Evolutionary conservation across 1,140 invertebrate species (phyloP).

Genomic region (Solen grandis): DNA sequence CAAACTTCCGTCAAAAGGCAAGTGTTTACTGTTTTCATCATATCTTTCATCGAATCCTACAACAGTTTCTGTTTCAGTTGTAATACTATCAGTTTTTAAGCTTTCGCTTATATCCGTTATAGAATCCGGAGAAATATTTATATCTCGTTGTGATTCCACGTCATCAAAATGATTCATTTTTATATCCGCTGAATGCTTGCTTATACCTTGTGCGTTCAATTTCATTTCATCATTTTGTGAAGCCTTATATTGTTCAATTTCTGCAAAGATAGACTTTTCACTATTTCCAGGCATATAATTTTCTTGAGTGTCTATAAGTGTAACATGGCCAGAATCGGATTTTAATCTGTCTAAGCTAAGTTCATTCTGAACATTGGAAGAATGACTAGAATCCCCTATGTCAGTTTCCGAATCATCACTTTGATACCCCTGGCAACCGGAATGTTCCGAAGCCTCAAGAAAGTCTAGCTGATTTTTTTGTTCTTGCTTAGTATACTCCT

Average conservation of each 20-base stretch:
- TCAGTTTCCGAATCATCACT: no score
- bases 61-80: slow-evolving; percentile 13
- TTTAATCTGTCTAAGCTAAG: no score
- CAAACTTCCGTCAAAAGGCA: neutral
- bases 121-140: slow-evolving; percentile 34
- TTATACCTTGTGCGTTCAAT: no score
- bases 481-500: neutral
- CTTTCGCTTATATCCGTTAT: slow-evolving; percentile 49
- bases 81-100: slow-evolving; percentile 31
- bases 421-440: no score
- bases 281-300: neutral
- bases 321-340: no score
- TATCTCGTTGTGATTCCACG: no score
- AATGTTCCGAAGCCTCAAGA: no score
- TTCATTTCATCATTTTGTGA: neutral
- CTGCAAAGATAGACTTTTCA: neutral
- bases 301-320: neutral
- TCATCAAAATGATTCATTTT: no score
- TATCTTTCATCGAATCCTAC: neutral
- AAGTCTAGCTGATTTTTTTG: no score
- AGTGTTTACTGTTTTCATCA: neutral
- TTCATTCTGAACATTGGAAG: no score
- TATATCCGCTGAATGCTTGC: no score
- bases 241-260: neutral
- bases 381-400: no score